Conservation (phyloP, 2,888 invertebrate genomes). For the Iselma pallidipennis region DNA sequence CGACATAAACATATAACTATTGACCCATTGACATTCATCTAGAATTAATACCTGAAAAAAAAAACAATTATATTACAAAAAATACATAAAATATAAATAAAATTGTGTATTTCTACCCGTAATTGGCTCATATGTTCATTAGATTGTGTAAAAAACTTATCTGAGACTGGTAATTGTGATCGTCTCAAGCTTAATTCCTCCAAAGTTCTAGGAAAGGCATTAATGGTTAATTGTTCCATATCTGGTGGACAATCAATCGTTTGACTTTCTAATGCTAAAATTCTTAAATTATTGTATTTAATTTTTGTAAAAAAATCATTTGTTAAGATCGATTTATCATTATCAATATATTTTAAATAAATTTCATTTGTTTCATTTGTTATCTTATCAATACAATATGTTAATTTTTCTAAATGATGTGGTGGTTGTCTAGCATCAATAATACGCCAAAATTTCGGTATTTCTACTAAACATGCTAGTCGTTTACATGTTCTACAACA, state of each 20-base stretch:
- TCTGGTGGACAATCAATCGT: conserved; percentile 30
- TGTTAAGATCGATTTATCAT: conserved; percentile 26
- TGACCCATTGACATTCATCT: conserved; percentile 75
- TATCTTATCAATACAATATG: conserved; percentile 41
- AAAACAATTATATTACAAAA: conserved; percentile 11
- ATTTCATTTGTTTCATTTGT: neutral
- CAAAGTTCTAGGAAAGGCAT: neutral
- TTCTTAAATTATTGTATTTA: conserved; percentile 36
- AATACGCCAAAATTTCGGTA: conserved; percentile 42
- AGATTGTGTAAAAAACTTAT: neutral
- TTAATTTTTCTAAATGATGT: conserved; percentile 40
- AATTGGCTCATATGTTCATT: neutral
- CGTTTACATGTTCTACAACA: neutral
- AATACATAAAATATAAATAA: neutral
- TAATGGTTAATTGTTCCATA: neutral
- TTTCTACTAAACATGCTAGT: neutral
- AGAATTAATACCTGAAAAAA: conserved; percentile 67
- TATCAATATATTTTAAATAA: conserved; percentile 9
- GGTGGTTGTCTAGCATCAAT: conserved; percentile 44
- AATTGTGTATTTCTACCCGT: neutral
- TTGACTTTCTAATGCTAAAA: conserved; percentile 50
- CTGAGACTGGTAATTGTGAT: neutral
- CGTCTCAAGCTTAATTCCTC: conserved; percentile 2
- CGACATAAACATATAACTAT: conserved; percentile 71
- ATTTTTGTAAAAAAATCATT: conserved; percentile 25